Evolutionary conservation across 2,888 invertebrate species (phyloP).

Genomic region (Epsilonema sp.): DNA sequence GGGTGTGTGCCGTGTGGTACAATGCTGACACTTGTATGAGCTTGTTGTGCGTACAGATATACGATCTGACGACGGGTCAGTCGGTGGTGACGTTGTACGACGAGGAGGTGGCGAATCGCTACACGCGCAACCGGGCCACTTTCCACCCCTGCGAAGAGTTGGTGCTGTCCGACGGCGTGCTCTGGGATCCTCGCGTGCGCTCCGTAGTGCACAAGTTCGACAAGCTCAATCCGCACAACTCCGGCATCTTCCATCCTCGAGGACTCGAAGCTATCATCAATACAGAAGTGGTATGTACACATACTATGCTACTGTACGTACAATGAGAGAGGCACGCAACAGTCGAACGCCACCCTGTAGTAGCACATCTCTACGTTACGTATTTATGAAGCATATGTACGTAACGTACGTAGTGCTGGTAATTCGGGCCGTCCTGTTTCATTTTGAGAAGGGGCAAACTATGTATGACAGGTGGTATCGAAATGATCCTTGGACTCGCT

Average conservation of each 20-base stretch:
- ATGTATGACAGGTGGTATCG: no score
- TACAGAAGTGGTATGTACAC: slow-evolving; percentile 57
- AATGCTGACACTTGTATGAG: no score
- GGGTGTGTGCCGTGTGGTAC: no score
- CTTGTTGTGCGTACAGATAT: no score
- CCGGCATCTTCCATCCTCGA: slow-evolving; percentile 87
- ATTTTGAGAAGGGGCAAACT: no score
- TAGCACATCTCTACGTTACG: no score
- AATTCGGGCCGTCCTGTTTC: background rate
- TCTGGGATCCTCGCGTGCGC: slow-evolving; percentile 59
- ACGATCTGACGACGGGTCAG: slow-evolving; percentile 62
- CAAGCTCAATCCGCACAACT: slow-evolving; percentile 79
- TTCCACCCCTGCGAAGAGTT: slow-evolving; percentile 80
- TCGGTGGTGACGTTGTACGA: slow-evolving; percentile 48
- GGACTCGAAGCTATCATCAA: slow-evolving; percentile 88
- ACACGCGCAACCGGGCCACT: slow-evolving; percentile 76
- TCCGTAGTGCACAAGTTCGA: slow-evolving; percentile 66
- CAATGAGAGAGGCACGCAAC: no score
- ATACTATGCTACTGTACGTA: no score
- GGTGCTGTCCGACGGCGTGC: slow-evolving; percentile 78
- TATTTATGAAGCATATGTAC: no score
- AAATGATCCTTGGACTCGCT: no score
- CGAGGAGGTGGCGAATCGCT: slow-evolving; percentile 68
- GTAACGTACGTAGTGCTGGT: no score
- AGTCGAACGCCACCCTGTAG: no score